Evolutionary conservation across 2,113 vertebrate genomes (phyloP).

Genomic region (Nipponia nippon): DNA sequence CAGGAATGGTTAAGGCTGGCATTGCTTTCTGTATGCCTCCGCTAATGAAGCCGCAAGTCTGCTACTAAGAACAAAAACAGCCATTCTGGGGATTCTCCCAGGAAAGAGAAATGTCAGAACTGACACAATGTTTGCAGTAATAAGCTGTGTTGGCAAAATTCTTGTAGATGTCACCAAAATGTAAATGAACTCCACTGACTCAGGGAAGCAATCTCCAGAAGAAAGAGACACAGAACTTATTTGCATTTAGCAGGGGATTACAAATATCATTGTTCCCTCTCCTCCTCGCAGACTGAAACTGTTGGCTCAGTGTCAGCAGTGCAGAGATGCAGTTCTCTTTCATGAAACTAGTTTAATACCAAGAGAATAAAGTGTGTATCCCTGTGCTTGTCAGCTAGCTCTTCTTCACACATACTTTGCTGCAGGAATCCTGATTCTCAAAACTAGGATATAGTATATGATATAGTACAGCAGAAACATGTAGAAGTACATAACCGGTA

Average conservation of each 20-base stretch:
- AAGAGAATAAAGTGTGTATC: neutral
- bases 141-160: conserved; percentile 46
- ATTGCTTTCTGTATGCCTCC: neutral
- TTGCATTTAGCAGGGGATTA: conserved; percentile 48
- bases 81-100: neutral
- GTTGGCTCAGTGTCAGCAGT: neutral
- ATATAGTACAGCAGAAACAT: neutral
- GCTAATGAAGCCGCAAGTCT: neutral
- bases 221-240: neutral
- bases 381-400: neutral
- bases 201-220: conserved; percentile 19
- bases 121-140: conserved; percentile 49
- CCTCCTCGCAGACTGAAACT: neutral
- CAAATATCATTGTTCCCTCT: neutral
- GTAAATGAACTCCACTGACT: conserved; percentile 44
- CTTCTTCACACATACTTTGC: neutral
- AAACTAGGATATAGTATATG: neutral
- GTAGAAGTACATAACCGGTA: neutral
- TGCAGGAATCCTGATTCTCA: neutral
- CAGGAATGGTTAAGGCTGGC: neutral
- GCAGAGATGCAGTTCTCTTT: neutral
- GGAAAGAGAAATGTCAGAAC: conserved; percentile 21
- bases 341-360: neutral
- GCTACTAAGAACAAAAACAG: neutral
- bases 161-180: conserved; percentile 13